Percentiles rank a stretch among this genome's conserved stretches.
phyloP scores from a whole-genome alignment of 2,797 vertebrate species.

The Esox masquinongy region DNA sequence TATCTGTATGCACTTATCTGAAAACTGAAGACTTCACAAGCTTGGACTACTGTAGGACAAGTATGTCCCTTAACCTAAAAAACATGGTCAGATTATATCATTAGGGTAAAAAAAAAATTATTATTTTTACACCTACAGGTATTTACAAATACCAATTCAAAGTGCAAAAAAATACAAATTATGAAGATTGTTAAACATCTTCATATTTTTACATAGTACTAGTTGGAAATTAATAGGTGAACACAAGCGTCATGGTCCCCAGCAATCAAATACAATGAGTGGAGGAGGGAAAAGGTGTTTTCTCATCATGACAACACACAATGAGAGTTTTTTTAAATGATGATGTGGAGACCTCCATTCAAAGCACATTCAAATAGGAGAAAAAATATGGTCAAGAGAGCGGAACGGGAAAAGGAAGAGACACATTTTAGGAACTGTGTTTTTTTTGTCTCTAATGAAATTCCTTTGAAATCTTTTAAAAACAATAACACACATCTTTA shows the following conservation, averaged over 20 bases:
- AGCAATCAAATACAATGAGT: background rate
- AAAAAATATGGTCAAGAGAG: conserved; percentile 61
- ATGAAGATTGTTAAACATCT: too few relatives aligned
- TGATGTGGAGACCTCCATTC: conserved; percentile 19
- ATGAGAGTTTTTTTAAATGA: conserved; percentile 33
- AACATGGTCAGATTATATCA: too few relatives aligned
- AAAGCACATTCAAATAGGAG: conserved; percentile 18
- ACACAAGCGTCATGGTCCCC: background rate
- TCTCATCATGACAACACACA: conserved; percentile 14
- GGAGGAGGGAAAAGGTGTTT: conserved; percentile 11
- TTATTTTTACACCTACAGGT: too few relatives aligned
- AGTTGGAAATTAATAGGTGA: too few relatives aligned
- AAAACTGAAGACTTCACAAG: too few relatives aligned
- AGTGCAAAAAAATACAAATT: too few relatives aligned
- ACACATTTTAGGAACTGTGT: conserved; percentile 30
- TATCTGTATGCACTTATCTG: too few relatives aligned
- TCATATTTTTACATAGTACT: too few relatives aligned
- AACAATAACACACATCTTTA: conserved; percentile 77
- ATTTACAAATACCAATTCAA: too few relatives aligned
- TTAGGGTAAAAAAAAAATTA: too few relatives aligned
- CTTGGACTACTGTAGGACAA: too few relatives aligned
- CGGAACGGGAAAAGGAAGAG: conserved; percentile 49
- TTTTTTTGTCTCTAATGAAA: conserved; percentile 51
- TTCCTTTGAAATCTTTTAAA: conserved; percentile 68
- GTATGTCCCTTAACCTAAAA: too few relatives aligned